Conservation (phyloP, 2,888 invertebrate species). For the Leucoptera coffeella region DNA sequence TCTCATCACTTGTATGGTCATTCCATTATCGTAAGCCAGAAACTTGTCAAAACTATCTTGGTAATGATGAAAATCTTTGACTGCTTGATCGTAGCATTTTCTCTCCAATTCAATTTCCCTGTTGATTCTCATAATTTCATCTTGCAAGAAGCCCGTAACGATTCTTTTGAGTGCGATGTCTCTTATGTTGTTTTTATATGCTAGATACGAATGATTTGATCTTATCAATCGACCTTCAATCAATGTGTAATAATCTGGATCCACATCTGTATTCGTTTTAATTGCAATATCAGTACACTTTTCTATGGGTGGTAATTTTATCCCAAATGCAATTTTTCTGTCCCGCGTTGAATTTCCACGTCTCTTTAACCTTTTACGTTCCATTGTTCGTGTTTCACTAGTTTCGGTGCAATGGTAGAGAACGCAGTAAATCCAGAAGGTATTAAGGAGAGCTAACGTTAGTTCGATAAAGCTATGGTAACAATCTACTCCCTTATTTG, state of each 20-base stretch:
- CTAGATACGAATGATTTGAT: constrained; percentile 43
- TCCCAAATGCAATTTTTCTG: constrained; percentile 17
- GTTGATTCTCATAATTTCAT: constrained; percentile 35
- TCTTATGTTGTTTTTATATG: constrained; percentile 49
- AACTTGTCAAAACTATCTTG: constrained; percentile 41
- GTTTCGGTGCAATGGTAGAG: no score
- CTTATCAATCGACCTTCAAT: constrained; percentile 55
- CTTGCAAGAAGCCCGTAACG: constrained; percentile 24
- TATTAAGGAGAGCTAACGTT: no score
- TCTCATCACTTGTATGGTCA: constrained; percentile 38
- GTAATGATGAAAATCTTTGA: constrained; percentile 31
- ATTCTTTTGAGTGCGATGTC: constrained; percentile 29
- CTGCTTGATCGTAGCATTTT: constrained; percentile 24
- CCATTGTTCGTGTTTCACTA: no score
- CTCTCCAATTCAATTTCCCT: constrained; percentile 31
- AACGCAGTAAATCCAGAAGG: no score
- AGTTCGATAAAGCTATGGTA: no score
- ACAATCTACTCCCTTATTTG: no score
- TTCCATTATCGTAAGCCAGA: constrained; percentile 35
- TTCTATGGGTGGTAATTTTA: constrained; percentile 35
- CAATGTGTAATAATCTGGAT: constrained; percentile 57
- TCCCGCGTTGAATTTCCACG: no score
- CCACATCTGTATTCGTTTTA: constrained; percentile 55
- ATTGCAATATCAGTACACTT: constrained; percentile 10
- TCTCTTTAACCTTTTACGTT: no score